Evolutionary conservation across 2,888 invertebrate species (phyloP), one percentile per base, ranked within the genome.

Genomic region (Oegoconia quadripuncta): DNA sequence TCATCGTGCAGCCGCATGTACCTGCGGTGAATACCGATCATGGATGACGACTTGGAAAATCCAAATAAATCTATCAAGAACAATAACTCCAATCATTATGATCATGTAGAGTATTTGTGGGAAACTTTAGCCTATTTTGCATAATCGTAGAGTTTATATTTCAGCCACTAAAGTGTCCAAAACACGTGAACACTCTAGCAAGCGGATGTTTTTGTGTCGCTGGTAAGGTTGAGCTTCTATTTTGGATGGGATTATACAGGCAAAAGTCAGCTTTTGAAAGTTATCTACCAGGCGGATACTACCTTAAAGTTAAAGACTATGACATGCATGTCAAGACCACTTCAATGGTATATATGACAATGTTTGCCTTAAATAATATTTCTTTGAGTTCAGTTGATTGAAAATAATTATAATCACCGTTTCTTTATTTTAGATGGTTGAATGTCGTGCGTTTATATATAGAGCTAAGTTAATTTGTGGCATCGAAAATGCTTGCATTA

Each of bases 391-490:
- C 7, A n/a, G 15, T 8, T 6, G 8, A 4, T 20, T 4, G 20
- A 20, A 20, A n/a, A n/a, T n/a, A n/a, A n/a, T n/a, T n/a, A 36
- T 11, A 29, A 20, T 15, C 1, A 13, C 27, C n/a, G n/a, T n/a
- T 13, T 32, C 25, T 9, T n/a, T 27, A 16, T 71, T 68, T 16
- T 72, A 92, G 88, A 73, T 78, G 44, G 88, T 91, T 43, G 89
- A 91, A 55, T 90, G 90, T 42, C 87, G 91, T 13, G 88, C 90
- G 0, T 92, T 92, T 55, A 82, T 94, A 48, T 92, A 92, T 62
- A 91, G 91, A 76, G 93, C 92, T 1, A 91, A 91, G 64, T 75
- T 94, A 25, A 83, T 79, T 12, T 87, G 83, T 14, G 36, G 27
- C 2, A n/a, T 34, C 0, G 90, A 91, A 39, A 69, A 68, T 13